Conservation (phyloP, 2,113 vertebrate genomes). For the Bubo blakistoni region DNA sequence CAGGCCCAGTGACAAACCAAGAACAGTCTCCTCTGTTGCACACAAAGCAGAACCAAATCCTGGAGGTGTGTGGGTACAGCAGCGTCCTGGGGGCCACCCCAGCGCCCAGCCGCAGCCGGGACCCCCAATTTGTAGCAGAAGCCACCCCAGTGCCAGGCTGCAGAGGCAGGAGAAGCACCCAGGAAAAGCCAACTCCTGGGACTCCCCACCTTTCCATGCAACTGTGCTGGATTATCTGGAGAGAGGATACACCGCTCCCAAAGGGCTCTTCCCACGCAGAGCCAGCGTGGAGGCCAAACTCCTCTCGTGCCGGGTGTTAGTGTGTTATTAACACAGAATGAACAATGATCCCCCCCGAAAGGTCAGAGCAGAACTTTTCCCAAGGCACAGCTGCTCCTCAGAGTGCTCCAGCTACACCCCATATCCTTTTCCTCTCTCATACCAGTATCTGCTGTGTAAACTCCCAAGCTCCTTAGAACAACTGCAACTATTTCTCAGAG, state of each 20-base stretch:
- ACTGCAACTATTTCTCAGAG: background rate
- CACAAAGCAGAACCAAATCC: background rate
- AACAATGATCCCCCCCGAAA: background rate
- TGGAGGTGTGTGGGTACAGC: background rate
- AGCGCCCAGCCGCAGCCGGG: background rate
- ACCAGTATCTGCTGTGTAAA: background rate
- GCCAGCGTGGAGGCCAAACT: background rate
- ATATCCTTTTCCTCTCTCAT: background rate
- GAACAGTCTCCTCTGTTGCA: background rate
- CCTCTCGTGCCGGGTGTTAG: background rate
- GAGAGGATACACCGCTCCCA: background rate
- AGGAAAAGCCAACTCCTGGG: background rate
- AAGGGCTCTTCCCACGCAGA: background rate
- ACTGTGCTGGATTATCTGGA: background rate
- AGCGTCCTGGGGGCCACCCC: background rate
- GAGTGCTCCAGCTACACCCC: background rate
- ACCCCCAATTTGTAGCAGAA: background rate
- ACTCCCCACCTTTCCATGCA: fast-evolving
- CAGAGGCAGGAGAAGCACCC: background rate
- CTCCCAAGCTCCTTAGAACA: background rate
- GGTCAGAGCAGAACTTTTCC: background rate
- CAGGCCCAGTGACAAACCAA: background rate
- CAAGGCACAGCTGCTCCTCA: background rate
- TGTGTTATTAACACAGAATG: background rate
- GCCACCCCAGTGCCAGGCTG: background rate